Evolutionary conservation across 2,888 invertebrate species (phyloP).

Genomic region (Bruchidius siliquastri): DNA sequence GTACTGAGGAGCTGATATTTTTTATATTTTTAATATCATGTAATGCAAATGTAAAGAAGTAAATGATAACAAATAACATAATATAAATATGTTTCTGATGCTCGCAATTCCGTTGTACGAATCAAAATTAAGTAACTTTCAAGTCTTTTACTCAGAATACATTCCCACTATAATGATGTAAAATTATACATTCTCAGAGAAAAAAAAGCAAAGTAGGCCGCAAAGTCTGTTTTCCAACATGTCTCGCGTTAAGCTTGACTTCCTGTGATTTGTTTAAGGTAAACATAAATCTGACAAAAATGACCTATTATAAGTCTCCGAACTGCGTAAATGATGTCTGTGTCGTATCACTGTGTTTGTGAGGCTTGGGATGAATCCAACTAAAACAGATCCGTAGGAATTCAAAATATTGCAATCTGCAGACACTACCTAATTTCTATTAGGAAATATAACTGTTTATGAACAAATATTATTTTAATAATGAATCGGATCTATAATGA

Average conservation of each 20-base stretch:
- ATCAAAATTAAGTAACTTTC: too few relatives aligned
- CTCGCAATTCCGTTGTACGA: too few relatives aligned
- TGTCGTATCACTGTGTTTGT: constrained; percentile 17
- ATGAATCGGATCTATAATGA: too few relatives aligned
- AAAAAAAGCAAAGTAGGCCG: not conserved
- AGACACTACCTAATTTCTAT: not conserved
- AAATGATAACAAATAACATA: too few relatives aligned
- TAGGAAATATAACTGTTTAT: too few relatives aligned
- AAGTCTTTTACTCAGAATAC: too few relatives aligned
- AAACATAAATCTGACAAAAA: constrained; percentile 24
- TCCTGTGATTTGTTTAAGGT: constrained; percentile 26
- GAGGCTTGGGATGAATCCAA: constrained; percentile 23
- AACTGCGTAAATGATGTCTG: constrained; percentile 16
- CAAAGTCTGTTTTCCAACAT: not conserved
- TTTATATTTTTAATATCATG: too few relatives aligned
- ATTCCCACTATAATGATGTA: too few relatives aligned
- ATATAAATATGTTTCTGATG: too few relatives aligned
- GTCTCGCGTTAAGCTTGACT: constrained; percentile 8
- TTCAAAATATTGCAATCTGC: not conserved
- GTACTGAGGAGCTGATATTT: too few relatives aligned
- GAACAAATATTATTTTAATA: too few relatives aligned
- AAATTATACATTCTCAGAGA: not conserved
- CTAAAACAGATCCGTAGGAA: constrained; percentile 13
- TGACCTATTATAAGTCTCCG: constrained; percentile 17
- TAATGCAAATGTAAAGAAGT: too few relatives aligned